A percentile compares a stretch with the other conserved stretches of the same genome.
Conservation (phyloP, 2,797 vertebrate species). For the Notolepis coatsorum region DNA sequence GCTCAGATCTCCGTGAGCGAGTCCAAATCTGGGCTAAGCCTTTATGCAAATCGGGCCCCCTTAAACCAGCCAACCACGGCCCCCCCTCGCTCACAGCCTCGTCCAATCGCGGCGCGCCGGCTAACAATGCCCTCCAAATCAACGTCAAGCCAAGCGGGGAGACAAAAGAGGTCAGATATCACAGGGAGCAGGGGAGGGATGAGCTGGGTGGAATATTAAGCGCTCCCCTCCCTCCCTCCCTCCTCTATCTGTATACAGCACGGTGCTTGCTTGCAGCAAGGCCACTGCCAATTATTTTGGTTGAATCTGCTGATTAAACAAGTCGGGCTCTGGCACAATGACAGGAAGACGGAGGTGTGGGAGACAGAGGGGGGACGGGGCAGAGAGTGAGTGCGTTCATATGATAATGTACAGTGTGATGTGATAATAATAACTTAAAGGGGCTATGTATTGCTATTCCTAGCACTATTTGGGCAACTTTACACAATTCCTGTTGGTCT, state of each 20-base stretch:
- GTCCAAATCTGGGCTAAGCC: slow-evolving; percentile 84
- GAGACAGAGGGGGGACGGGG: slow-evolving; percentile 26
- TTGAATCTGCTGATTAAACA: slow-evolving; percentile 81
- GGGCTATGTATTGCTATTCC: no score
- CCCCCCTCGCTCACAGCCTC: slow-evolving; percentile 65
- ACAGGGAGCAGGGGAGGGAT: slow-evolving; percentile 77
- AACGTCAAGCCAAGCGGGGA: slow-evolving; percentile 79
- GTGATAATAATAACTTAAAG: no score
- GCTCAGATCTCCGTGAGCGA: slow-evolving; percentile 81
- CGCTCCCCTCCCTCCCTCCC: slow-evolving; percentile 44
- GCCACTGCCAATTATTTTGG: slow-evolving; percentile 81
- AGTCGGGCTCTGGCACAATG: slow-evolving; percentile 74
- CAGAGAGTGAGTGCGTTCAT: not conserved
- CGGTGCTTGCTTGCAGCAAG: slow-evolving; percentile 71
- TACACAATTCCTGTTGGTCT: no score
- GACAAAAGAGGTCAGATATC: slow-evolving; percentile 85
- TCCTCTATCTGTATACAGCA: slow-evolving; percentile 76
- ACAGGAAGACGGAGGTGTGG: slow-evolving; percentile 62
- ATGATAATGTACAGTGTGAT: no score
- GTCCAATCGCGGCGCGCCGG: slow-evolving; percentile 73
- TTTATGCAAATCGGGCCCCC: slow-evolving; percentile 79
- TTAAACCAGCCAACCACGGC: slow-evolving; percentile 76
- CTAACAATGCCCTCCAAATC: slow-evolving; percentile 85
- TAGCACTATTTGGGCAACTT: no score
- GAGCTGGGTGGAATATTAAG: slow-evolving; percentile 79